A percentile compares a stretch with the other conserved stretches of the same genome.
These are phyloP conservation scores for Tragelaphus eurycerus DNA, from an alignment of 2,797 vertebrate genomes.

Conservation along the genomic window DNA sequence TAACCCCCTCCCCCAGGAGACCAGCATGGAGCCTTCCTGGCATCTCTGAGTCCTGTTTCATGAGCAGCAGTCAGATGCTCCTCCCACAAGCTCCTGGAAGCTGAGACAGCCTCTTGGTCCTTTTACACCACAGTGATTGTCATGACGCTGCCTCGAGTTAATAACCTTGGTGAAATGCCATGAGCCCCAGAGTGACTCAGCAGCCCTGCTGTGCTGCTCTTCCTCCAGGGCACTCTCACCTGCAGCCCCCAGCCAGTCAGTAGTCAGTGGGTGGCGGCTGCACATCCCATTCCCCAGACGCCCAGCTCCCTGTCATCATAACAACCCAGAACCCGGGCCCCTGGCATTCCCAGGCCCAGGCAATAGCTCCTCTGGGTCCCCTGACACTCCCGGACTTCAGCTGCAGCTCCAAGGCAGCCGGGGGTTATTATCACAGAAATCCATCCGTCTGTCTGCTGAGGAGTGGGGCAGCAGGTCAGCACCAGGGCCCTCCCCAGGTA, in stretches of 20 bases:
- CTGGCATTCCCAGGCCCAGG: conserved; percentile 22
- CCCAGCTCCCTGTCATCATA: no score
- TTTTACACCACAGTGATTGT: not conserved
- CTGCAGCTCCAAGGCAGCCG: not conserved
- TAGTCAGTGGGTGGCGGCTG: not conserved
- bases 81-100: not conserved
- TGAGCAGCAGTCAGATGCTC: not conserved
- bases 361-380: not conserved
- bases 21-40: not conserved
- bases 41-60: not conserved
- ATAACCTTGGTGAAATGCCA: not conserved
- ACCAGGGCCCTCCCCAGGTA: not conserved
- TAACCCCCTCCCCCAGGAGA: not conserved
- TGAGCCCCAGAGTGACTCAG: not conserved
- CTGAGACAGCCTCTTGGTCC: not conserved
- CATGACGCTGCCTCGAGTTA: not conserved
- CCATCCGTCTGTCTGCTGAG: not conserved
- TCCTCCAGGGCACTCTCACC: not conserved
- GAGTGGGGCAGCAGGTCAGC: not conserved
- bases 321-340: not conserved
- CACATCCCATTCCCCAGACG: not conserved
- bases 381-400: not conserved
- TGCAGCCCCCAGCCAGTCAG: not conserved
- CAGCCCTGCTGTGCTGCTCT: not conserved
- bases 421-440: not conserved